Evolutionary conservation across 2,888 invertebrate genomes (phyloP).

Genomic region (Chrysolina americana): DNA sequence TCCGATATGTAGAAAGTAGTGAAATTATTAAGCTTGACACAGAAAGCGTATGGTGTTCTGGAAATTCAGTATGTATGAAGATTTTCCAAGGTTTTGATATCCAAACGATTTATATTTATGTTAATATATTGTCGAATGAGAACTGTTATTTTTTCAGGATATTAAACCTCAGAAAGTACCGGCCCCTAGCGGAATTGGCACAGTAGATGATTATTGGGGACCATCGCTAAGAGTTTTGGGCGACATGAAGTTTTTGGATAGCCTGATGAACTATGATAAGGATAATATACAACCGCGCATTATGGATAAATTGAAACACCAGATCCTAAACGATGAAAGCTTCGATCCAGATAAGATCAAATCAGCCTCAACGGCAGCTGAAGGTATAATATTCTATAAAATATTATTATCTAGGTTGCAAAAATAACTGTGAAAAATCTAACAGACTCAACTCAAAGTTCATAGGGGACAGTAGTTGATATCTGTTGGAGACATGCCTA

Average conservation of each 20-base stretch:
- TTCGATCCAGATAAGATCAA: slow-evolving; percentile 94
- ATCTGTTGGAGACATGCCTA: too few relatives aligned
- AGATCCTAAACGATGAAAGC: slow-evolving; percentile 86
- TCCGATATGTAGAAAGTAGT: too few relatives aligned
- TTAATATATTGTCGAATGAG: background rate
- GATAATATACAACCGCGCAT: slow-evolving; percentile 90
- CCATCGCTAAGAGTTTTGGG: slow-evolving; percentile 90
- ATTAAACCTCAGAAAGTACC: slow-evolving; percentile 91
- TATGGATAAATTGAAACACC: slow-evolving; percentile 87
- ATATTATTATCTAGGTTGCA: too few relatives aligned
- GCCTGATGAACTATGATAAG: slow-evolving; percentile 89
- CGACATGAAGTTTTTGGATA: slow-evolving; percentile 93
- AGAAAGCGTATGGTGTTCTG: too few relatives aligned
- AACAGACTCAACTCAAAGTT: too few relatives aligned
- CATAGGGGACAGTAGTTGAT: too few relatives aligned
- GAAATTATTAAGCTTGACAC: too few relatives aligned
- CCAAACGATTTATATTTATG: too few relatives aligned
- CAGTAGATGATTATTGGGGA: slow-evolving; percentile 94
- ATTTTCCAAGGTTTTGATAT: too few relatives aligned
- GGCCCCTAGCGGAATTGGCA: slow-evolving; percentile 86
- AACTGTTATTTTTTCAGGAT: slow-evolving; percentile 71
- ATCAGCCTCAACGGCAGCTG: slow-evolving; percentile 89
- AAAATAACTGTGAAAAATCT: too few relatives aligned
- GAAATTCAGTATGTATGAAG: too few relatives aligned
- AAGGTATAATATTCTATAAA: slow-evolving; percentile 73